A percentile compares a stretch with the other conserved stretches of the same genome.
Evolutionary conservation across 2,113 vertebrate species (phyloP).

Genomic region (Ia io): DNA sequence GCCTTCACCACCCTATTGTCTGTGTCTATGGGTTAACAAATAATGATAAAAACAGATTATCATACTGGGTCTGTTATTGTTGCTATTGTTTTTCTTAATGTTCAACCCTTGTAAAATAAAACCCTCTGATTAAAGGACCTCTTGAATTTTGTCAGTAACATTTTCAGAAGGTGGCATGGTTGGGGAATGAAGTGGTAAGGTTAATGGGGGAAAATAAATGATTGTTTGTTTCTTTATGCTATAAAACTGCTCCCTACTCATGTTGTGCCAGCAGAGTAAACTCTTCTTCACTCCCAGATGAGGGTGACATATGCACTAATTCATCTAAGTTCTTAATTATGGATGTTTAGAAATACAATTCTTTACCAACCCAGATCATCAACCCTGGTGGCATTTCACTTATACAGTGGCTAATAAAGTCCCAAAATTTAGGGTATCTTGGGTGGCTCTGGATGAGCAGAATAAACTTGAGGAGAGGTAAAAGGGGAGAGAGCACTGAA

Average conservation of each 20-base stretch:
- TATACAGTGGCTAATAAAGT: background rate
- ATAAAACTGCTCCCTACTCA: background rate
- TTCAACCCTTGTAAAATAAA: background rate
- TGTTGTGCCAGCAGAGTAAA: background rate
- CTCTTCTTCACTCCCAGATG: background rate
- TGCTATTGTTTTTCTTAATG: background rate
- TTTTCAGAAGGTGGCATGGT: background rate
- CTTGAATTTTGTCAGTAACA: background rate
- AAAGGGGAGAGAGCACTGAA: background rate
- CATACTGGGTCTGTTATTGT: background rate
- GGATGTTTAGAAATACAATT: background rate
- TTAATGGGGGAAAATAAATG: background rate
- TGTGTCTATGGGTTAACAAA: background rate
- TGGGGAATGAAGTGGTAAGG: background rate
- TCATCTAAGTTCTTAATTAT: background rate
- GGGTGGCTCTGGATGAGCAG: background rate
- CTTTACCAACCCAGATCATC: background rate
- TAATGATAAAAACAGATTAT: background rate
- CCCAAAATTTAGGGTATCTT: background rate
- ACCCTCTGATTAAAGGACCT: background rate
- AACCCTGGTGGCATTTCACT: background rate
- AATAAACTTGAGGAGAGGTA: background rate
- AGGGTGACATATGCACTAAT: background rate
- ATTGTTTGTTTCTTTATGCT: background rate
- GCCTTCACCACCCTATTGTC: too few species aligned